Base-by-base conservation (phyloP, 30 jellyfish, hydroid and myxozoan genomes). In the Hydractinia echinata region DNA sequence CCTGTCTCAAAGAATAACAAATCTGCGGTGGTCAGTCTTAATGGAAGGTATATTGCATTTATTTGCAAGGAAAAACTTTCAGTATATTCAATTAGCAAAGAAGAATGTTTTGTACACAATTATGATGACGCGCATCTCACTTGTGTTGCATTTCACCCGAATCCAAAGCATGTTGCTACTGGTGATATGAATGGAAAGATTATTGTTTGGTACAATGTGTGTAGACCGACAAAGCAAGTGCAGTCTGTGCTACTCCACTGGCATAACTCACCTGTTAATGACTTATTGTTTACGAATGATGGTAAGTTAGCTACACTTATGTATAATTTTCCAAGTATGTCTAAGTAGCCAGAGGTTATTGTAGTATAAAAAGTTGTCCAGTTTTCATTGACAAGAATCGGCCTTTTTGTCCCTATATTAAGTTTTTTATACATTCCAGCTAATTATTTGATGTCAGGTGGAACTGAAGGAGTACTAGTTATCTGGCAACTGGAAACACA, bases 121-220 rank as follows among this genome's bases (percentile, higher is more conserved):
- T 79, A 51, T 56, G 89, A 79, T 69, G 85, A 81, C 18, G 54
- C 50, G 51, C 39, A 49, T 61, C 77, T 86, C 61, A 68, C 89
- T 21, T 77, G 96, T 60, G 84, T 91, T 70, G 95, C 96, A 7
- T 74, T 87, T 56, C 98, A 91, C 79, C 98, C 98, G 39, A 13
- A 81, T 18, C 64, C 71, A 50, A 51, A 58, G 51, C 54, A 73
- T 85, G 73, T 91, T 50, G 98, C 96, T 10, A 91, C 98, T 71
- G 98, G 96, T 9, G 89, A 73, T 67, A 15, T n/a, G 10, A 49
- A 52, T 19, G 98, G 98, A 15, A 86, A 72, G 56, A 82, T 91
- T 64, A 72, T 91, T 4, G 53, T 91, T 51, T 91, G 98, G 98
- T 68, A 69, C n/a, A 82, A 76, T 54, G 11, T 21, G 21, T 21